phyloP scores from a whole-genome alignment of 1,140 invertebrate genomes.

The Drosophila lacteicornis region DNA sequence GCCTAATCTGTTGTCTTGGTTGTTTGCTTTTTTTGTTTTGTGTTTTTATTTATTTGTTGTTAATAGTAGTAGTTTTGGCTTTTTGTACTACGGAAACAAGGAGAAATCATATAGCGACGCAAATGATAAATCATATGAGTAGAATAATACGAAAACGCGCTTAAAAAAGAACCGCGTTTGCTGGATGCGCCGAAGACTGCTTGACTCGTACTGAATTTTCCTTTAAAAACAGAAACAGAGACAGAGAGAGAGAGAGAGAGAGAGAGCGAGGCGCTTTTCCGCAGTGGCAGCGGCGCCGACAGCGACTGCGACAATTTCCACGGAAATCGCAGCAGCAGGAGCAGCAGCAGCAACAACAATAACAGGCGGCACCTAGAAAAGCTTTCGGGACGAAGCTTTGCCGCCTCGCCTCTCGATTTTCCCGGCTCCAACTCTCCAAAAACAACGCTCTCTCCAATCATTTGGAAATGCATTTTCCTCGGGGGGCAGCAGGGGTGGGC shows the following conservation, averaged over 20 bases:
- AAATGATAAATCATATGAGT: constrained; percentile 85
- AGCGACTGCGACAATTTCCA: constrained; percentile 58
- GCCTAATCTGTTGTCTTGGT: constrained; percentile 17
- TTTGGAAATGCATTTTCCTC: constrained; percentile 57
- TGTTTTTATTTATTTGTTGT: constrained; percentile 17
- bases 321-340: constrained; percentile 18
- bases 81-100: constrained; percentile 83
- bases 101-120: constrained; percentile 85
- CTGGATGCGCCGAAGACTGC: constrained; percentile 85
- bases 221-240: constrained; percentile 5
- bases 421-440: constrained; percentile 42
- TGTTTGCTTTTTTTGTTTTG: constrained; percentile 4
- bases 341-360: constrained; percentile 27
- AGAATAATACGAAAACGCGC: constrained; percentile 85
- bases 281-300: constrained; percentile 16
- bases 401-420: constrained; percentile 6
- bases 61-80: constrained; percentile 38
- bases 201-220: constrained; percentile 83
- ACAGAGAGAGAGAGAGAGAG: constrained; percentile 22
- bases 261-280: constrained; percentile 51
- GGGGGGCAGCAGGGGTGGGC: background rate
- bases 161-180: constrained; percentile 85
- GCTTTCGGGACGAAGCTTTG: constrained; percentile 23
- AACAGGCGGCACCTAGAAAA: constrained; percentile 30
- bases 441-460: constrained; percentile 43